Evolutionary conservation across 2,888 invertebrate genomes (phyloP), one percentile per base, ranked within the genome.

Genomic region (Hemaris fuciformis): DNA sequence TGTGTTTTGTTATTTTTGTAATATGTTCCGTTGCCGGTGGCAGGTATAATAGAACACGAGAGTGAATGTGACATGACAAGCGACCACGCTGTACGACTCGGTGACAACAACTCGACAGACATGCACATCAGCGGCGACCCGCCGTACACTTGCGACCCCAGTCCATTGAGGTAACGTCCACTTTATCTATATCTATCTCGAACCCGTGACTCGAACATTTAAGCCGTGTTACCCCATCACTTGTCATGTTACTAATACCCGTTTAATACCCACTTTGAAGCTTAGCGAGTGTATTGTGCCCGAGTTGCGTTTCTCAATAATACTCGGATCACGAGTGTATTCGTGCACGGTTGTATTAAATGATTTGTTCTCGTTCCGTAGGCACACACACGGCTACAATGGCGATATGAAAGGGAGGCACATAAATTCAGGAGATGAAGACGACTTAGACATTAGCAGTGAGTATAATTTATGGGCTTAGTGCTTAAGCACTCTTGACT

Each of bases 381-480:
- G 91, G 76, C 81, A 91, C 72, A 84, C 88, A 63, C 90, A 89
- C 66, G 89, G 86, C 10, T 91, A 94, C 76, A 93, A 94, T 93
- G 83, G 94, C 79, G 84, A 94, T 81, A 79, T 82, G 84, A 91
- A 91, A 71, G 72, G 88, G 71, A 85, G 86, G 60, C 89, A 91
- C 68, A 85, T 89, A 75, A 84, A 91, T 73, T 91, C 93, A 1
- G 91, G 89, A n/a, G 93, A 93, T 65, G 93, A 93, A 73, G 93
- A 93, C 65, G 93, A 93, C 60, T 74, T 92, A 80, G 93, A 93
- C 75, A 85, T 93, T 84, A 91, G 89, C 77, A 90, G 93, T 93
- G 67, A 91, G 91, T 89, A 68, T 59, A 58, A 7, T 31, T 46
- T 61, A 66, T 56, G 46, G 23, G 20, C 31, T 34, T 59, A 25